These are phyloP conservation scores for Sinosuthora webbiana DNA, from an alignment of 2,113 vertebrate genomes.

Conservation along the genomic window DNA sequence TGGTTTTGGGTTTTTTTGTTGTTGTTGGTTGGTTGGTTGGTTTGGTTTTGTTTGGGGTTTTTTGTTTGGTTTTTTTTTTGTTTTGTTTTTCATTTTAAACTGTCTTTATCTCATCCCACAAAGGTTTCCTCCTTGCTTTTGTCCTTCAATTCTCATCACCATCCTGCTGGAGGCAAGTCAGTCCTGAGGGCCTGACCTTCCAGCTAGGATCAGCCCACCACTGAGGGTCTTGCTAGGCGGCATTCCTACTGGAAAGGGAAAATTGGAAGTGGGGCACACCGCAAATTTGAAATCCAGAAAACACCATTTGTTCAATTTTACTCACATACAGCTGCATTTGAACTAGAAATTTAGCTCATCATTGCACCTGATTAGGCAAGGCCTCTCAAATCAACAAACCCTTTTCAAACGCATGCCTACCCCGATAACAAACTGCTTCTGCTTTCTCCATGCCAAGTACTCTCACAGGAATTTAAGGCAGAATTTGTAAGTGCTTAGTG, in stretches of 20 bases:
- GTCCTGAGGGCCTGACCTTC: not conserved
- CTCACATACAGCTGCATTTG: not conserved
- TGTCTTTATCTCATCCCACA: not conserved
- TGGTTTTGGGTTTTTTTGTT: too few relatives aligned
- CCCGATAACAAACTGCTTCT: not conserved
- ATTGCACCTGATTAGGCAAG: not conserved
- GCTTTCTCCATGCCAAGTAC: not conserved
- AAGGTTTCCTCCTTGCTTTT: not conserved
- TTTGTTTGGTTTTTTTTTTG: not conserved
- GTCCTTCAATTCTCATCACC: not conserved
- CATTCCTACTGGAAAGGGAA: not conserved
- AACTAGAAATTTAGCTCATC: not conserved
- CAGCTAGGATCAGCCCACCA: not conserved
- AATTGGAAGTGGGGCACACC: not conserved
- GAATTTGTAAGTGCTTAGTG: not conserved
- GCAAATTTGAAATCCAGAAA: not conserved
- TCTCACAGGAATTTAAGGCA: not conserved
- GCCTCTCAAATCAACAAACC: not conserved
- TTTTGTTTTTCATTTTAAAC: not conserved
- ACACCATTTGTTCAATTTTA: not conserved
- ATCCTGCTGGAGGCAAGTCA: rapidly evolving
- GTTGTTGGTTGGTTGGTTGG: too few relatives aligned
- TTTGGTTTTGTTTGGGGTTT: too few relatives aligned
- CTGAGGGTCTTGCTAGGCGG: not conserved
- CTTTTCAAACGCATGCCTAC: not conserved